Evolutionary conservation across 2,888 invertebrate genomes (phyloP), one percentile per base, ranked within the genome.

Genomic region (Amblyjoppa fuscipennis): DNA sequence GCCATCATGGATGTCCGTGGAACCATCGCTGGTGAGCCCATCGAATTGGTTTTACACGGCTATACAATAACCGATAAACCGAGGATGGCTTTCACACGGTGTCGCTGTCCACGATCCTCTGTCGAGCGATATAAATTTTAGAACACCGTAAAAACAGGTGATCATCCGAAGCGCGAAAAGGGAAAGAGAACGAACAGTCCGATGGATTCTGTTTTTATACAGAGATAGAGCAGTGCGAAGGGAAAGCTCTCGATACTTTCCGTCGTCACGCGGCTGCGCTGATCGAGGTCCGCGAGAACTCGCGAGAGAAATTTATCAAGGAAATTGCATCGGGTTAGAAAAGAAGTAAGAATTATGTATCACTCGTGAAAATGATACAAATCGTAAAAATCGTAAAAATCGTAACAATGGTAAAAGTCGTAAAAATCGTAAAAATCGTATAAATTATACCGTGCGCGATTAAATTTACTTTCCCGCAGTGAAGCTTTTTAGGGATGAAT

Each of bases 41-140:
- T 64, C 64, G 64, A 64, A 38, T 64, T 38, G 64, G 34, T 31
- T 64, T 31, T 66, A 66, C 64, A 66, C 59, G 45, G 31, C 34
- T 76, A 45, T 31, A 66, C 28, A 76, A 75, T 75, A 75, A 75
- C 13, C 64, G 31, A 76, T 76, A 76, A 66, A 76, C 11, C 51
- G 31, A 13, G 51, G 56, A 73, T 59, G 34, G 9, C 51, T 76
- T 66, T 64, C 25, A 51, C 34, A 53, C 34, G 20, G 20, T 45
- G 59, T 68, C 45, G 34, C 31, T 68, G 69, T 81, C 75, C 51
- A 61, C 69, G 28, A 25, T 49, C 38, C 53, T 66, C 66, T 53
- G 45, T 70, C 51, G 11, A 81, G 61, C 59, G 31, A 51, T 75
- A 70, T 75, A 81, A 81, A 70, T 75, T 81, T 75, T 61, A 75